Conservation (phyloP, 2,888 invertebrate species). For the Drosophila formosana region DNA sequence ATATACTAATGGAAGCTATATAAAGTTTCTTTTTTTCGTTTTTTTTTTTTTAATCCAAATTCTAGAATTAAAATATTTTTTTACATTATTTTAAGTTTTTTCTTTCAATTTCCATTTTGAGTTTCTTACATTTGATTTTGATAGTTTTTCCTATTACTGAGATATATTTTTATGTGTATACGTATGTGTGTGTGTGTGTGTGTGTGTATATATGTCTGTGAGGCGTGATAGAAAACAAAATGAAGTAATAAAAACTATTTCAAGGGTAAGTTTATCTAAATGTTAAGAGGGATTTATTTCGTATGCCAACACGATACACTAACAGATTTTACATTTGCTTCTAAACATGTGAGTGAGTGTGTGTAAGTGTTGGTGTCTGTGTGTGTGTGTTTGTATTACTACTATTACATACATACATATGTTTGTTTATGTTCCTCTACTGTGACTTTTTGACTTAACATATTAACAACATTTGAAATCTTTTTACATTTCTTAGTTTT, state of each 20-base stretch:
- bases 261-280: conserved; percentile 12
- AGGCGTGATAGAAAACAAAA: conserved; percentile 15
- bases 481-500: conserved; percentile 32
- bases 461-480: conserved; percentile 55
- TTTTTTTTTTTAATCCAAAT: background rate
- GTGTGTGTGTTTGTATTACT: conserved; percentile 13
- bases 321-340: conserved; percentile 29
- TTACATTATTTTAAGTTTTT: conserved; percentile 9
- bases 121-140: conserved; percentile 25
- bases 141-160: conserved; percentile 31
- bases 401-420: conserved; percentile 27
- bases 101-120: conserved; percentile 21
- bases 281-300: conserved; percentile 28
- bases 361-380: conserved; percentile 17
- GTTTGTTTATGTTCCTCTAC: conserved; percentile 16
- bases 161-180: conserved; percentile 13
- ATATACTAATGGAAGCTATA: conserved; percentile 63
- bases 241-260: conserved; percentile 11
- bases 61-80: conserved; percentile 13
- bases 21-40: conserved; percentile 36
- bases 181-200: conserved; percentile 7
- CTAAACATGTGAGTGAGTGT: conserved; percentile 40
- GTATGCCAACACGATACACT: conserved; percentile 30
- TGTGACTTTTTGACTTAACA: conserved; percentile 33
- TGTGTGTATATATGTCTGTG: conserved; percentile 2